A percentile compares a stretch with the other conserved stretches of the same genome.
Evolutionary conservation across 1,140 invertebrate genomes (phyloP).

Genomic region (Globodera ellingtonae): DNA sequence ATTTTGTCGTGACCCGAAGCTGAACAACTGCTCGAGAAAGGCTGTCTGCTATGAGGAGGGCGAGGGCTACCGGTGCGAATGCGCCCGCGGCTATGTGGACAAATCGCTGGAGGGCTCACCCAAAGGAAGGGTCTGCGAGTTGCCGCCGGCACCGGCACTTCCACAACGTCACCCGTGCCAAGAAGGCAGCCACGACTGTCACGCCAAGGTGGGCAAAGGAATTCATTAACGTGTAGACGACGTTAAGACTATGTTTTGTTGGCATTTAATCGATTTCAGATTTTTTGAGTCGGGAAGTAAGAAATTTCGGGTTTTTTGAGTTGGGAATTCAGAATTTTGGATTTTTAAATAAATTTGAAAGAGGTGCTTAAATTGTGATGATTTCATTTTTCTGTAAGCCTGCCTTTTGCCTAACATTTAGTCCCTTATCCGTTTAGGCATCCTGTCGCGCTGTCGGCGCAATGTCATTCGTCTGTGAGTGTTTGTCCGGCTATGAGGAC

Average conservation of each 20-base stretch:
- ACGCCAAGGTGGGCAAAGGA: constrained; percentile 29
- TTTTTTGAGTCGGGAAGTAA: no score
- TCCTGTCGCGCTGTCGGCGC: constrained; percentile 59
- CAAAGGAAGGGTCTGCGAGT: constrained; percentile 61
- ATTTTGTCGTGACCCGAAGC: constrained; percentile 56
- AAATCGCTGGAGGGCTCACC: constrained; percentile 42
- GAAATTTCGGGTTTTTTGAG: no score
- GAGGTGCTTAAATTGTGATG: no score
- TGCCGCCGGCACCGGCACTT: constrained; percentile 53
- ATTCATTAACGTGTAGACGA: not conserved
- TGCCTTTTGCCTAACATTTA: no score
- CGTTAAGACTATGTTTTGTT: no score
- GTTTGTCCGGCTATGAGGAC: constrained; percentile 61
- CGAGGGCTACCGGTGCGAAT: constrained; percentile 62
- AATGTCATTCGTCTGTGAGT: constrained; percentile 59
- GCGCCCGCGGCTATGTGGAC: constrained; percentile 43
- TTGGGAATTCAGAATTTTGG: no score
- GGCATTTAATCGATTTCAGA: no score
- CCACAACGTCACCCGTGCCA: constrained; percentile 63
- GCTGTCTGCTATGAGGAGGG: constrained; percentile 63
- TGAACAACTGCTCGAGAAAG: constrained; percentile 64
- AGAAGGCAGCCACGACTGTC: constrained; percentile 60
- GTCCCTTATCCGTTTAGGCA: constrained; percentile 33
- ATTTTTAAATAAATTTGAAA: no score
- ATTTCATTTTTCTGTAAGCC: no score